These are phyloP conservation scores for Tachycineta bicolor DNA, from an alignment of 2,113 vertebrate genomes.

Conservation along the genomic window DNA sequence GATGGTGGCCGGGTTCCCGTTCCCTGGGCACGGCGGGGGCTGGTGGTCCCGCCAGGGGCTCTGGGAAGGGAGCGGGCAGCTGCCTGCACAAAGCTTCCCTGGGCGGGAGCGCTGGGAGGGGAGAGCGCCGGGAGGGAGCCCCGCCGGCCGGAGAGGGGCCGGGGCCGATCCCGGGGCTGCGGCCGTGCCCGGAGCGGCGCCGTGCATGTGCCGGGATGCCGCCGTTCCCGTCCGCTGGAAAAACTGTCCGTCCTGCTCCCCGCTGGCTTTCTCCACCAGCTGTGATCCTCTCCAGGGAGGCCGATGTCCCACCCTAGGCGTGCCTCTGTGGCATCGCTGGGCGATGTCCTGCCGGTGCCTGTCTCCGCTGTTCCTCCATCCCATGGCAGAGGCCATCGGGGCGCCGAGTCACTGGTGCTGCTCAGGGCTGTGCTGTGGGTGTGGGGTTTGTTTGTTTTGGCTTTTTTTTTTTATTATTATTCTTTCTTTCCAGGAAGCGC, in stretches of 20 bases:
- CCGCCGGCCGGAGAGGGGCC: background rate
- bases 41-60: background rate
- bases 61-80: background rate
- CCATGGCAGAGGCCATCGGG: background rate
- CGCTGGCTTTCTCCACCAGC: accelerated
- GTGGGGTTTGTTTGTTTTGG: conserved; percentile 26
- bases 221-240: accelerated
- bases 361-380: accelerated
- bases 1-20: accelerated
- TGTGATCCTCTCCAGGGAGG: background rate
- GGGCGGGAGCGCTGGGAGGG: background rate
- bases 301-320: accelerated
- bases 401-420: background rate
- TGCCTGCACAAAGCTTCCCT: background rate
- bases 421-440: background rate
- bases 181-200: background rate
- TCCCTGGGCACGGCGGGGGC: background rate
- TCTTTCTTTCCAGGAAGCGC: conserved; percentile 24
- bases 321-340: background rate
- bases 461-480: background rate
- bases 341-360: background rate
- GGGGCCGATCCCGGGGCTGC: background rate
- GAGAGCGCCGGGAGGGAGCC: no score
- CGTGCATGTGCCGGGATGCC: background rate
- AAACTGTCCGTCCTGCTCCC: background rate